Evolutionary conservation across 2,113 vertebrate species (phyloP), one percentile per base, ranked within the genome.

Genomic region (Hippocampus zosterae): DNA sequence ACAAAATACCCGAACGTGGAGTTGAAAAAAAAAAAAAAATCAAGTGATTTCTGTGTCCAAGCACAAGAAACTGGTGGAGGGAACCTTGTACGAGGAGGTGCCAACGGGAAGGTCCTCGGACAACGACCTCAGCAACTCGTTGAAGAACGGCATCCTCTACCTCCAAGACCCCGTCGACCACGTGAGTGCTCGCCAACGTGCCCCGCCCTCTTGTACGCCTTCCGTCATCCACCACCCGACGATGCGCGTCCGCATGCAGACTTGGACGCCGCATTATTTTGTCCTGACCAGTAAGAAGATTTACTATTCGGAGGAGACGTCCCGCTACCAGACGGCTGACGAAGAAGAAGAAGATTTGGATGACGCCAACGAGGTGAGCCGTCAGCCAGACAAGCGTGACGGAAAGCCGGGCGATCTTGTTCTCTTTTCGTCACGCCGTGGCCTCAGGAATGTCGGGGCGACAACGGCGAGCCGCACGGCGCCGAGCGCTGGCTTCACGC

Each of bases 1-100:
- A n/a, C n/a, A n/a, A n/a, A 42, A 42, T 9, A 42, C 41, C 2
- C 10, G 2, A 42, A 42, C 41, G 11, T 42, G 41, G 1, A 42
- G 41, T 41, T 41, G 27, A 29, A 29, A 29, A 6, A 41, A 9
- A 41, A 41, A 8, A 9, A 41, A 41, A 41, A 41, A 8, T 0
- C 40, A 10, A 42, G 41, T 29, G 1, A 21, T 44, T 1, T 57
- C 41, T 23, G 27, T 52, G n/a, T 9, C 64, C 13, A 76, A 99
- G 97, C 96, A 99, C 92, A 98, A 99, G 93, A 99, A 99, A 87
- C 92, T 98, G 46, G 96, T 96, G 0, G 97, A 99, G 77, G 97
- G 96, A 82, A 98, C 96, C 16, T 94, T 96, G 62, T 98, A 98
- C 0, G 97, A 98, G 79, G 96, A 99, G 78, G 92, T 98, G 57